Percentiles rank a stretch among this genome's conserved stretches.
phyloP scores from a whole-genome alignment of 1,140 invertebrate species.

The Sinonovacula constricta region DNA sequence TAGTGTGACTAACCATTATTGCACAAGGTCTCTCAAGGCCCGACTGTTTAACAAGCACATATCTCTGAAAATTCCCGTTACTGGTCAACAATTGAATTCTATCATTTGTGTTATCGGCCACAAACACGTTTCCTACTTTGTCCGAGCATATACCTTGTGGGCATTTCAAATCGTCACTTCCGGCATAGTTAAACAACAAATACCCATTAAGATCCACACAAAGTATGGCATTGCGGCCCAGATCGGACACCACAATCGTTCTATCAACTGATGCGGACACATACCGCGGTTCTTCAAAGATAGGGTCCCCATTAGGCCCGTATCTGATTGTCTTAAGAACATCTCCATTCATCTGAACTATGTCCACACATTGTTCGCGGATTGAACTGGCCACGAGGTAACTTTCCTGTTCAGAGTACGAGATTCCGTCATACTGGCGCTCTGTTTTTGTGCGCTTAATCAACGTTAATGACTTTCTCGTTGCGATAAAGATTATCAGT shows the following conservation, averaged over 20 bases:
- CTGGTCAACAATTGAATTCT: constrained; percentile 68
- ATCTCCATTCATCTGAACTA: constrained; percentile 62
- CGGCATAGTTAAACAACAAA: constrained; percentile 61
- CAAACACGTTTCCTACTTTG: constrained; percentile 69
- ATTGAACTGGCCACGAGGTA: constrained; percentile 63
- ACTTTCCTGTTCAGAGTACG: constrained; percentile 49
- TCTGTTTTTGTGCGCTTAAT: constrained; percentile 64
- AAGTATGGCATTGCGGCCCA: constrained; percentile 55
- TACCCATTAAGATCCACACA: constrained; percentile 60
- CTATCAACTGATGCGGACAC: constrained; percentile 61
- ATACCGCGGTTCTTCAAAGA: constrained; percentile 66
- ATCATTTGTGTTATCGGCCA: constrained; percentile 71
- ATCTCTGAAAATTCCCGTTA: constrained; percentile 67
- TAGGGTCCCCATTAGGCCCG: constrained; percentile 39
- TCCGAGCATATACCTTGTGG: constrained; percentile 71
- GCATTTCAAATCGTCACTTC: constrained; percentile 56
- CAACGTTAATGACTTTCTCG: constrained; percentile 60
- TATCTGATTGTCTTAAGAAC: constrained; percentile 58
- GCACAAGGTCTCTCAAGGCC: constrained; percentile 68
- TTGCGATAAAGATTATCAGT: constrained; percentile 64
- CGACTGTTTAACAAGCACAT: constrained; percentile 65
- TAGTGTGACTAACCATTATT: constrained; percentile 62
- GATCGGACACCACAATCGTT: constrained; percentile 66
- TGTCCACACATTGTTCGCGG: constrained; percentile 61
- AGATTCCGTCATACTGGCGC: constrained; percentile 69